Conservation (phyloP, 2,797 vertebrate genomes). For the Parotocinclus haroldoi region DNA sequence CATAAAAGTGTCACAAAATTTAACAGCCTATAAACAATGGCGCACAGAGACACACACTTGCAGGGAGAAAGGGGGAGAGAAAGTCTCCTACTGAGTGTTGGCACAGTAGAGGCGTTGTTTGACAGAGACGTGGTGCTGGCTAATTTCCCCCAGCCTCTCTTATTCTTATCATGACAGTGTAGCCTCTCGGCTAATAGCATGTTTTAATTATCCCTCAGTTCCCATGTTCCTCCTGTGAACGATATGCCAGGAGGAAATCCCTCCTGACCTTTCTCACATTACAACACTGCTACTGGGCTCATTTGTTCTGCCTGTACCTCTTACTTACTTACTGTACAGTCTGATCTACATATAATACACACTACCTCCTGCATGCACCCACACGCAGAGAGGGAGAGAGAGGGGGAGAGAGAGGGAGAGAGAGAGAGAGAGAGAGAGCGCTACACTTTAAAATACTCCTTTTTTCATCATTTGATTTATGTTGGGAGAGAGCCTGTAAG, state of each 20-base stretch:
- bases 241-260: slow-evolving; percentile 49
- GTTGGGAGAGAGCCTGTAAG: no score
- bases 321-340: slow-evolving; percentile 8
- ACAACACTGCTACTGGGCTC: slow-evolving; percentile 27
- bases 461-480: no score
- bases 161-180: slow-evolving; percentile 53
- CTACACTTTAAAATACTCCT: no score
- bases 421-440: no score
- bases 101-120: slow-evolving; percentile 41
- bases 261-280: slow-evolving; percentile 46
- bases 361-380: no score
- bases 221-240: slow-evolving; percentile 47
- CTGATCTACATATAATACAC: no score
- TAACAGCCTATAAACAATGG: slow-evolving; percentile 42
- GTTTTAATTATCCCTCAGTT: slow-evolving; percentile 56
- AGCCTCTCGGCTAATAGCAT: slow-evolving; percentile 50
- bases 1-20: slow-evolving; percentile 46
- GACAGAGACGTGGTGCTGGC: slow-evolving; percentile 46
- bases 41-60: not conserved
- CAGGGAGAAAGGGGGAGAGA: slow-evolving; percentile 20
- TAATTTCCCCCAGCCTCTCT: slow-evolving; percentile 50
- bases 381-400: no score
- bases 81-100: slow-evolving; percentile 40
- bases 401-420: no score
- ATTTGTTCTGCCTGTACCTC: slow-evolving; percentile 7